Conservation (phyloP, 1,140 invertebrate species). For the Sipha flava region DNA sequence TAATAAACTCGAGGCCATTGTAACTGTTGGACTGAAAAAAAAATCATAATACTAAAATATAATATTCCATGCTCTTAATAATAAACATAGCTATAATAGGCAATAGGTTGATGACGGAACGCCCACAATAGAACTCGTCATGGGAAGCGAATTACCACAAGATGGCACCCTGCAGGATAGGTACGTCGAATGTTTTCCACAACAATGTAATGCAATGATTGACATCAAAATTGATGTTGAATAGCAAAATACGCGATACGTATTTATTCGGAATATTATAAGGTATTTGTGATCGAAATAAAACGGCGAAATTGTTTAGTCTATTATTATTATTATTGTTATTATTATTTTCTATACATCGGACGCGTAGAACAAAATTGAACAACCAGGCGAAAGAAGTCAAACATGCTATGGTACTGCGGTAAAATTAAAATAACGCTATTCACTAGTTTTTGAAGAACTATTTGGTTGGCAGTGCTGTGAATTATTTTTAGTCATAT, state of each 20-base stretch:
- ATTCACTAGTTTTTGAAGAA: too few species aligned
- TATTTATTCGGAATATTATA: background rate
- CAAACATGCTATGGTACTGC: too few species aligned
- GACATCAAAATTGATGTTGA: slow-evolving; percentile 4
- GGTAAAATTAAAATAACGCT: too few species aligned
- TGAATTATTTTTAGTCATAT: too few species aligned
- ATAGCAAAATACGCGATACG: background rate
- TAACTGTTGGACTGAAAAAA: slow-evolving; percentile 17
- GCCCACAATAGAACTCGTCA: slow-evolving; percentile 23
- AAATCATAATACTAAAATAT: background rate
- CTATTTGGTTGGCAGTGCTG: too few species aligned
- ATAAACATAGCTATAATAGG: slow-evolving; percentile 3
- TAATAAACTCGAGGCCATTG: slow-evolving; percentile 18
- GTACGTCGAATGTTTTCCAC: background rate
- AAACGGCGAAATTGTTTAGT: background rate
- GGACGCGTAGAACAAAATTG: background rate
- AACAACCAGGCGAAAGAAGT: too few species aligned
- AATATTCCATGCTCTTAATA: slow-evolving; percentile 26
- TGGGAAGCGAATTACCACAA: slow-evolving; percentile 22
- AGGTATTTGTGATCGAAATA: background rate
- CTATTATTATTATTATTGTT: too few species aligned
- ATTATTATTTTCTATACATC: too few species aligned
- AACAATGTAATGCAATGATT: slow-evolving; percentile 14
- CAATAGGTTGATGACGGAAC: background rate
- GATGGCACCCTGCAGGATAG: background rate